Evolutionary conservation across 1,140 invertebrate genomes (phyloP).

Genomic region (Drosophila equinoxialis): DNA sequence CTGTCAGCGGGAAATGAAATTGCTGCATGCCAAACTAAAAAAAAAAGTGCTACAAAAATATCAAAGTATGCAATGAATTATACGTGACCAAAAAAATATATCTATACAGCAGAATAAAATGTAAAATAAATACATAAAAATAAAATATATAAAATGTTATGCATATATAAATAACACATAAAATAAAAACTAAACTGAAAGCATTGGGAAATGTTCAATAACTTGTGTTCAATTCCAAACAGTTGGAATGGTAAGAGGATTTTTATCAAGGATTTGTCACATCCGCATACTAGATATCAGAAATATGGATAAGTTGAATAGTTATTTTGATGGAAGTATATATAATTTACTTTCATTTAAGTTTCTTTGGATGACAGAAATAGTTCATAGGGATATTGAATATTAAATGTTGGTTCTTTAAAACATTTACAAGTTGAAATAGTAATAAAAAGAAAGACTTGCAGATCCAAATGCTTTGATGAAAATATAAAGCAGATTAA

Average conservation of each 20-base stretch:
- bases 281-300: neutral
- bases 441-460: too few relatives aligned
- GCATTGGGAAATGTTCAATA: constrained; percentile 35
- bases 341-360: too few relatives aligned
- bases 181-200: constrained; percentile 2
- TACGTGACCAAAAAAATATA: constrained; percentile 32
- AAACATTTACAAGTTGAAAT: too few relatives aligned
- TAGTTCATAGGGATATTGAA: too few relatives aligned
- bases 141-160: constrained; percentile 36
- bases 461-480: too few relatives aligned
- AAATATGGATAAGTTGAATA: too few relatives aligned
- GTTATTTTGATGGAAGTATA: too few relatives aligned
- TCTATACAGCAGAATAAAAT: constrained; percentile 26
- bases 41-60: constrained; percentile 6
- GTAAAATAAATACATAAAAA: constrained; percentile 30
- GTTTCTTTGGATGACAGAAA: too few relatives aligned
- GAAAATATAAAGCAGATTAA: too few relatives aligned
- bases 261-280: neutral
- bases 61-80: constrained; percentile 62
- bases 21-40: constrained; percentile 49
- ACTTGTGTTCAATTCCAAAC: constrained; percentile 15
- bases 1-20: constrained; percentile 67
- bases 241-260: neutral
- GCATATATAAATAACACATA: constrained; percentile 8
- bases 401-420: too few relatives aligned